Evolutionary conservation across 1,140 invertebrate species (phyloP).

Genomic region (Cherax quadricarinatus): DNA sequence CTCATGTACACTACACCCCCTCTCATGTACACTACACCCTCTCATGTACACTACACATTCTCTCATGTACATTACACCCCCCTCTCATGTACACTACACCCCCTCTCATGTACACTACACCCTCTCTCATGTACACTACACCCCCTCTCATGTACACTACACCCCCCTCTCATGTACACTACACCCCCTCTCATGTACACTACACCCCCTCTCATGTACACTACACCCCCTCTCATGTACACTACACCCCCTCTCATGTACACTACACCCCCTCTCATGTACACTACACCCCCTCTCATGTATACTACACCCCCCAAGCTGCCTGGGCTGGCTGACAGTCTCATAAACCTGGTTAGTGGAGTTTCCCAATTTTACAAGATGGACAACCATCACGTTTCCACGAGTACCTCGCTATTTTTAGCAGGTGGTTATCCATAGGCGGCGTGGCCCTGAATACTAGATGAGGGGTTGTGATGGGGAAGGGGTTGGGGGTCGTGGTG

Average conservation of each 20-base stretch:
- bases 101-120: too few species aligned
- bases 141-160: too few species aligned
- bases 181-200: background rate
- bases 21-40: too few species aligned
- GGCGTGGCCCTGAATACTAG: conserved; percentile 1
- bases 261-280: background rate
- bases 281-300: background rate
- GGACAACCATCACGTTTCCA: background rate
- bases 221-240: background rate
- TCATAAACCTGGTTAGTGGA: background rate
- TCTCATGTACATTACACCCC: background rate
- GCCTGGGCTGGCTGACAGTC: too few species aligned
- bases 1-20: too few species aligned
- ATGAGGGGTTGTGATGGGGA: background rate
- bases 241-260: background rate
- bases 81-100: too few species aligned
- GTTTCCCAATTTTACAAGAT: conserved; percentile 13
- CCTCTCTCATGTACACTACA: background rate
- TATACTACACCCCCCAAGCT: too few species aligned
- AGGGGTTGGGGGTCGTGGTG: background rate
- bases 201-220: background rate
- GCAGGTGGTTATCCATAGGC: conserved; percentile 13
- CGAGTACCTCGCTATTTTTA: background rate
- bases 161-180: background rate
- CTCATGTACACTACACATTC: background rate